phyloP scores from a whole-genome alignment of 2,888 invertebrate species.

The Elmis aenea region DNA sequence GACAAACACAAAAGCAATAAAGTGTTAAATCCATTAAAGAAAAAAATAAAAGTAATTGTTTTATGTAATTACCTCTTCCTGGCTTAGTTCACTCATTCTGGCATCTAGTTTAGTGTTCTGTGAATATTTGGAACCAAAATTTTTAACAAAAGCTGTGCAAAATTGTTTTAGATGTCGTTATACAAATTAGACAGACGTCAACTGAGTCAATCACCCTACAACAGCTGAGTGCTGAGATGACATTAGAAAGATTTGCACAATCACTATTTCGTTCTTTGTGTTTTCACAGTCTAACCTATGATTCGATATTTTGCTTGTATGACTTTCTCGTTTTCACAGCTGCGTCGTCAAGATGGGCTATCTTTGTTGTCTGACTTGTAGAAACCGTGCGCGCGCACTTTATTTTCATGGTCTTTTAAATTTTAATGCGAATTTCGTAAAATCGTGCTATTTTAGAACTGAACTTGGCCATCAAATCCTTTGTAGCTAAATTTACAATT shows the following conservation, averaged over 20 bases:
- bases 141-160: conserved; percentile 13
- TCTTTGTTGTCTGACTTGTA: conserved; percentile 15
- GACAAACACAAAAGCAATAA: no score
- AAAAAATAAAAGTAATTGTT: no score
- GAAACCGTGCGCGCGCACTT: conserved; percentile 22
- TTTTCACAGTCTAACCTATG: conserved; percentile 34
- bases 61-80: conserved; percentile 84
- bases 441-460: conserved; percentile 25
- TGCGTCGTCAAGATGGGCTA: background rate
- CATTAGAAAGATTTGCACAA: conserved; percentile 33
- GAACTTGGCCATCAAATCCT: conserved; percentile 37
- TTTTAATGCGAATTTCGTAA: conserved; percentile 25
- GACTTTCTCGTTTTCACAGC: background rate
- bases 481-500: conserved; percentile 11
- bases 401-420: conserved; percentile 21
- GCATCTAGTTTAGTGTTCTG: conserved; percentile 19
- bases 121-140: conserved; percentile 9
- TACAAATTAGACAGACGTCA: conserved; percentile 32
- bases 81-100: conserved; percentile 78
- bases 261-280: conserved; percentile 14
- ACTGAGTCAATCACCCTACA: conserved; percentile 43
- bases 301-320: conserved; percentile 20
- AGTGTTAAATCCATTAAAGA: no score
- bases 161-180: conserved; percentile 29
- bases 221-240: conserved; percentile 41